A percentile compares a stretch with the other conserved stretches of the same genome.
Evolutionary conservation across 2,113 vertebrate species (phyloP).

Genomic region (Isurus oxyrinchus): DNA sequence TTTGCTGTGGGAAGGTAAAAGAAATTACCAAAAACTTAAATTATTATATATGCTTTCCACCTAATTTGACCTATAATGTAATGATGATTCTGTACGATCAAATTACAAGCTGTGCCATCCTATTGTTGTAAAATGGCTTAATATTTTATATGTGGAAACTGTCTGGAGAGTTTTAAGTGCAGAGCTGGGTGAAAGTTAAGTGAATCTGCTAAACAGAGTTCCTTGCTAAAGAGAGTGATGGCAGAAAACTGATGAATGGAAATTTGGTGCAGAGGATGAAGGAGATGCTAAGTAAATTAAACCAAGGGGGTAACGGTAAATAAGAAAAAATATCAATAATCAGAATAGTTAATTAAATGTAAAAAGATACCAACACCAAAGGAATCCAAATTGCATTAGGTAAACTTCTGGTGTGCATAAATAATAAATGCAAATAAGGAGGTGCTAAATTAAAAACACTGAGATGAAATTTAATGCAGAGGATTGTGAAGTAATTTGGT

Average conservation of each 20-base stretch:
- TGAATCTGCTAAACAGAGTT: background rate
- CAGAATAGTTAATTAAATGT: background rate
- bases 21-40: constrained; percentile 31
- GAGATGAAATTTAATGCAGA: background rate
- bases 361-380: background rate
- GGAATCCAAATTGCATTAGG: background rate
- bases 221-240: background rate
- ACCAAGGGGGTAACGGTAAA: background rate
- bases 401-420: background rate
- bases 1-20: constrained; percentile 86
- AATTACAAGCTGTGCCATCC: background rate
- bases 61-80: background rate
- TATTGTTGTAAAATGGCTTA: background rate
- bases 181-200: background rate
- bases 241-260: background rate
- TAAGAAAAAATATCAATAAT: background rate
- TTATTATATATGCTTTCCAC: constrained; percentile 11
- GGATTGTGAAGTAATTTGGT: background rate
- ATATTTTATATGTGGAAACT: background rate
- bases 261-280: background rate
- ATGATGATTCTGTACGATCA: background rate
- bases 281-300: background rate
- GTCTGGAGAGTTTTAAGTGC: background rate
- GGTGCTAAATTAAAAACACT: background rate
- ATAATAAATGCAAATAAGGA: background rate